Conservation (phyloP, 2,797 vertebrate genomes). For the Streptopelia turtur region DNA sequence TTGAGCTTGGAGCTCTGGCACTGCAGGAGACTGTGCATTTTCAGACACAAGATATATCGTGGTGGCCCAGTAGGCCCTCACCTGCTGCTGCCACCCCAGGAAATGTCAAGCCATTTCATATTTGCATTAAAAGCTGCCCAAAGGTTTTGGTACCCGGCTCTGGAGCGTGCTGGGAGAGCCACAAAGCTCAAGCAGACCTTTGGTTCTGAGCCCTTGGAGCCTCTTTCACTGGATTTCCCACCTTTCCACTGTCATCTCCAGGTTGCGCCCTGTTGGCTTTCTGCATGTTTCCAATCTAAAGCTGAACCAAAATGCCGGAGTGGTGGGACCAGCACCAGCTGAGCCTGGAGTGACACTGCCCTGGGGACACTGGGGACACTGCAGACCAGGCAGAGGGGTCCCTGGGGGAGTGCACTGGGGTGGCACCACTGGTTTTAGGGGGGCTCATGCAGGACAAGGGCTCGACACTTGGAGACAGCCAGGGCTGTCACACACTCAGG, state of each 20-base stretch:
- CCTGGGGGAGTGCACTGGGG: not conserved
- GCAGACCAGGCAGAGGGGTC: not conserved
- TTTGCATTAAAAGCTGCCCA: not conserved
- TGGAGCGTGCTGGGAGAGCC: not conserved
- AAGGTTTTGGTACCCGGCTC: not conserved
- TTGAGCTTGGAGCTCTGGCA: not conserved
- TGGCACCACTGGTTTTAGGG: not conserved
- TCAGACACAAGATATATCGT: not conserved
- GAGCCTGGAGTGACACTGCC: not conserved
- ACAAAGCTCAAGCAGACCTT: not conserved
- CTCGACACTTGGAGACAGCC: not conserved
- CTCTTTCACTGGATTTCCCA: not conserved
- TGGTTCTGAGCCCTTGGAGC: not conserved
- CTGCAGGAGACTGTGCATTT: not conserved
- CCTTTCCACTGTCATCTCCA: not conserved
- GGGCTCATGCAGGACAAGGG: not conserved
- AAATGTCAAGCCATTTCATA: not conserved
- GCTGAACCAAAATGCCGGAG: not conserved
- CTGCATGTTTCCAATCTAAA: not conserved
- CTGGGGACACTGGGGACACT: no score
- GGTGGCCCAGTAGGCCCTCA: not conserved
- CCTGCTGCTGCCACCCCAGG: not conserved
- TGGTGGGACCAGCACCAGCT: not conserved
- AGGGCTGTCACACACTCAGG: fast-evolving
- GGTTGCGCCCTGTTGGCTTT: not conserved